Base-by-base conservation (phyloP, 2,888 invertebrate species). In the Drosophila pseudotalamancana region DNA sequence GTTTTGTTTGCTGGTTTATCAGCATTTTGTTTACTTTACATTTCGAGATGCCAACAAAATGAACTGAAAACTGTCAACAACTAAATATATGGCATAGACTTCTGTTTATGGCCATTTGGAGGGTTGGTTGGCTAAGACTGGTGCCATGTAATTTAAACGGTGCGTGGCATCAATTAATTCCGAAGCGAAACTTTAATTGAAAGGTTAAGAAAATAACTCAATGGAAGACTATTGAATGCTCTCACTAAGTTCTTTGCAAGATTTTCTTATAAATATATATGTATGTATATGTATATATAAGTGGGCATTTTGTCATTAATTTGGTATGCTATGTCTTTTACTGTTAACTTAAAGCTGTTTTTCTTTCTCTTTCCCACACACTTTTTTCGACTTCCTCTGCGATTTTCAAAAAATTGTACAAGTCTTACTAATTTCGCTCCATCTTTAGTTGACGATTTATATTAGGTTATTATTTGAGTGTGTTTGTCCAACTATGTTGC, bases 1-100 rank as follows among this genome's bases (percentile, higher is more conserved):
- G 66, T 46, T 73, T 55, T 76, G 59, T 81, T 76, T 80, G 63
- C 67, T 50, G 55, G 51, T 69, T 77, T 69, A 59, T 72, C 74
- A 43, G 54, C 57, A 48, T 39, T 75, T 49, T 78, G 66, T 81
- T 81, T 67, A 37, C 65, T 60, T 73, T 66, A 48, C 65, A 56
- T 67, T n/a, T 70, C 18, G 40, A 68, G 50, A 48, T 45, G 60
- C n/a, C 45, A 70, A 49, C 57, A 19, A 60, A 65, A 56, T 63
- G 54, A 61, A 72, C 71, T 76, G 81, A 76, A 63, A 71, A 76
- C 42, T 67, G 53, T 56, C 42, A 23, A 23, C 18, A 43, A 29
- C 37, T 18, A 16, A 49, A 48, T 12, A 37, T 35, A 66, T 43
- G 40, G 29, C 23, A 25, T 9, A 51, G 32, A 35, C 16, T 21